Conservation (phyloP, 2,888 invertebrate species). For the Hemicrepidius hirtus region DNA sequence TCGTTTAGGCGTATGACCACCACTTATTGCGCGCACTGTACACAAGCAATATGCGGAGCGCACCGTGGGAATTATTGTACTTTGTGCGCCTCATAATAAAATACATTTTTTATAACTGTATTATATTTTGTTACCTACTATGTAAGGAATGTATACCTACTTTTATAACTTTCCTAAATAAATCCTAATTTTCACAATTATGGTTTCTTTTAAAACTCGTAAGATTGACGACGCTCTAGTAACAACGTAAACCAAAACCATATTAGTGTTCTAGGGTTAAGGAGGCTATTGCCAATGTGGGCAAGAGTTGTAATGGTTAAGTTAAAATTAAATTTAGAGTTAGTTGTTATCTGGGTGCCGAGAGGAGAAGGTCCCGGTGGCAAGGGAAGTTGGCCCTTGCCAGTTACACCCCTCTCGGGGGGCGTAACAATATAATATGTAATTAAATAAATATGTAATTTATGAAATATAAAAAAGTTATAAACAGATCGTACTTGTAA, state of each 20-base stretch:
- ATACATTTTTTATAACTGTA: neutral
- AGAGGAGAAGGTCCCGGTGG: too few species aligned
- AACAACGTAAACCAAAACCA: neutral
- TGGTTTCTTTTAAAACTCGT: neutral
- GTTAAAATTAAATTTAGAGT: too few species aligned
- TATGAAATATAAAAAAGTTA: too few species aligned
- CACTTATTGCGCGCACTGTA: neutral
- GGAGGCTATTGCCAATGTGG: too few species aligned
- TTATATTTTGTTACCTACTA: too few species aligned
- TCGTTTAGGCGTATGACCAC: neutral
- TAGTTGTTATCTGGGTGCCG: too few species aligned
- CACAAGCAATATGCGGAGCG: neutral
- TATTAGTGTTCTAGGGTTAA: slow-evolving; percentile 8
- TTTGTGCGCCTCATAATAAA: neutral
- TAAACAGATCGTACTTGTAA: too few species aligned
- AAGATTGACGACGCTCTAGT: neutral
- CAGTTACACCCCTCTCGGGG: too few species aligned
- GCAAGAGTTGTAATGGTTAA: too few species aligned
- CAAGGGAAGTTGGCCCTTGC: too few species aligned
- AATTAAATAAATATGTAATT: too few species aligned
- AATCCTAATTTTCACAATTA: neutral
- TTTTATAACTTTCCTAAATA: neutral
- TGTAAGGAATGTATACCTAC: neutral
- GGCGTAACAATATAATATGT: too few species aligned
- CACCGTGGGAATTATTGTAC: neutral